Conservation (phyloP, 2,113 vertebrate genomes). For the Carassius auratus region DNA sequence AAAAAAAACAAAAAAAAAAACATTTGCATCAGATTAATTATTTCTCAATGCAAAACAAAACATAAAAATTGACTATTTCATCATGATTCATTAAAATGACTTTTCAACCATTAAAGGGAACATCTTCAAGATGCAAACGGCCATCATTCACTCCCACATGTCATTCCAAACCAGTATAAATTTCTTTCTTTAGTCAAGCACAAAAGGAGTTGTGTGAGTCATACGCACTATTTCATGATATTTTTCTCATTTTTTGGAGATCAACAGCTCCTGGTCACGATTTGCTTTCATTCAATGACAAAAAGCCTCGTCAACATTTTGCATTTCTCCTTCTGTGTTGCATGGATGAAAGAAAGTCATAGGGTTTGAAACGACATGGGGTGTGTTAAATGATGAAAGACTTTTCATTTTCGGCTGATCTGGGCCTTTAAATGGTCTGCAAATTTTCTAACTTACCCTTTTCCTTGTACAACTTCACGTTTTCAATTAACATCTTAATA, state of each 20-base stretch:
- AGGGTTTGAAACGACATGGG: neutral
- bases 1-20: neutral
- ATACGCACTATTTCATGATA: neutral
- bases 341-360: neutral
- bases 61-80: neutral
- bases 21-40: neutral
- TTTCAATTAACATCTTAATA: constrained; percentile 14
- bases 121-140: no score
- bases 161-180: neutral
- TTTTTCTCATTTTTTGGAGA: neutral
- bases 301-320: neutral
- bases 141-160: neutral
- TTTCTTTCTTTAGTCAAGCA: neutral
- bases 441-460: neutral
- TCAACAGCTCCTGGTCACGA: neutral
- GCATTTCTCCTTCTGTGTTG: constrained; percentile 3
- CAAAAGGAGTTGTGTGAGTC: neutral
- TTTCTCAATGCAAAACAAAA: neutral
- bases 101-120: neutral
- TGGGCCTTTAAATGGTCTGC: neutral
- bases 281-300: neutral
- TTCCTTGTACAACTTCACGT: neutral
- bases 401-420: neutral
- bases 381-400: neutral
- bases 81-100: neutral